Percentiles rank a stretch among this genome's conserved stretches.
These are phyloP conservation scores for Molossus molossus DNA, from an alignment of 2,797 vertebrate species.

Conservation along the genomic window DNA sequence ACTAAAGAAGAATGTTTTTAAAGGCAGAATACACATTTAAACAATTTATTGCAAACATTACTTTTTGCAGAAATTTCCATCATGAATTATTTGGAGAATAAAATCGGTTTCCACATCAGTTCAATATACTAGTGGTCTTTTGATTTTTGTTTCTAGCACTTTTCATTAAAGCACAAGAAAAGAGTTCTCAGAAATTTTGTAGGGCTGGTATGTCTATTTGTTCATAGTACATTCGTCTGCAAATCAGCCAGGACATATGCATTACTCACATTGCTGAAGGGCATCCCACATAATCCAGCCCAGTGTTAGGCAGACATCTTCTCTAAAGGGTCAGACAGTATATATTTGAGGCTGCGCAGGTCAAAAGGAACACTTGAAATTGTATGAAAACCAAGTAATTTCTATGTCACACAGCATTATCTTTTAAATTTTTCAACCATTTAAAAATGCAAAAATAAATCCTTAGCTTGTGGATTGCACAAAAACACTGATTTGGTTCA, in stretches of 20 bases:
- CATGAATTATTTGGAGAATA: neutral
- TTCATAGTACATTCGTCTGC: neutral
- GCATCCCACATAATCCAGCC: neutral
- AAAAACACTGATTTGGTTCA: neutral
- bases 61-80: neutral
- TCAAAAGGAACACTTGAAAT: slow-evolving; percentile 8
- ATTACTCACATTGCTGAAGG: neutral
- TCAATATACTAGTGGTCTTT: neutral
- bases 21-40: neutral
- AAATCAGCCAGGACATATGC: neutral
- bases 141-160: neutral
- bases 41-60: neutral
- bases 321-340: neutral
- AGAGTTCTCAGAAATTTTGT: neutral
- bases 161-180: neutral
- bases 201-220: neutral
- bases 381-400: neutral
- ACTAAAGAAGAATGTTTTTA: neutral
- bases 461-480: neutral
- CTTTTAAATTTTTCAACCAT: neutral
- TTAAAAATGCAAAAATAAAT: neutral
- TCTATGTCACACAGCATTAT: neutral
- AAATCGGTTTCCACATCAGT: neutral
- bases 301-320: neutral
- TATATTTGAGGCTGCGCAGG: neutral